phyloP scores from a whole-genome alignment of 2,797 vertebrate species.

The Acanthornis magna region DNA sequence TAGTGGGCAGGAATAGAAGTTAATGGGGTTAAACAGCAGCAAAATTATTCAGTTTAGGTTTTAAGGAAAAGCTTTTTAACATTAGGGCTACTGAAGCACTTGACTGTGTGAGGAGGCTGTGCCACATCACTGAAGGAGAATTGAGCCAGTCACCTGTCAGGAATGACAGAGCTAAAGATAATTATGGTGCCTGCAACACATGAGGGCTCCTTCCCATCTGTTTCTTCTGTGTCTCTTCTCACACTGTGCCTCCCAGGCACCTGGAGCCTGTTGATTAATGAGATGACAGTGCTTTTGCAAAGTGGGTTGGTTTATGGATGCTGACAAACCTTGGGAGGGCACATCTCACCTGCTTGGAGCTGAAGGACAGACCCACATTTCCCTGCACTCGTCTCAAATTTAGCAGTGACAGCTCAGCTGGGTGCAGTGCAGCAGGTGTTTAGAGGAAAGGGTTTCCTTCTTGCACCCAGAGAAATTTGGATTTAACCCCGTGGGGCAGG shows the following conservation, averaged over 20 bases:
- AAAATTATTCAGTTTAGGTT: not conserved
- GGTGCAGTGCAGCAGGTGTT: not conserved
- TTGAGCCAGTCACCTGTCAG: not conserved
- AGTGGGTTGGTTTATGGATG: not conserved
- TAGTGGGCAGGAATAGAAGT: not conserved
- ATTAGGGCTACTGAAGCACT: not conserved
- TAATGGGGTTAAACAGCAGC: not conserved
- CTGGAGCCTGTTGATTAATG: not conserved
- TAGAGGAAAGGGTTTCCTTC: not conserved
- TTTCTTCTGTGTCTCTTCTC: not conserved
- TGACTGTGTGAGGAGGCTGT: not conserved
- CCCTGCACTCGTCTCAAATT: not conserved
- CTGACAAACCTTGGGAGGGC: not conserved
- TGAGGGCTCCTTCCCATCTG: not conserved
- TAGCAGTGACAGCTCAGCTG: not conserved
- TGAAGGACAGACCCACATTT: not conserved
- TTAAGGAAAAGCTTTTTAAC: not conserved
- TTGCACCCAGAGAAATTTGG: not conserved
- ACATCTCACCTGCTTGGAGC: rapidly evolving
- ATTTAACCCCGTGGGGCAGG: rapidly evolving
- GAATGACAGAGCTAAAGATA: not conserved
- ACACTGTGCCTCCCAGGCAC: not conserved
- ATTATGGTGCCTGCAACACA: not conserved
- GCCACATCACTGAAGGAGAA: not conserved
- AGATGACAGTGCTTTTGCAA: not conserved